A percentile compares a stretch with the other conserved stretches of the same genome.
Conservation (phyloP, 2,888 invertebrate genomes). For the Calliopum simillimum region DNA sequence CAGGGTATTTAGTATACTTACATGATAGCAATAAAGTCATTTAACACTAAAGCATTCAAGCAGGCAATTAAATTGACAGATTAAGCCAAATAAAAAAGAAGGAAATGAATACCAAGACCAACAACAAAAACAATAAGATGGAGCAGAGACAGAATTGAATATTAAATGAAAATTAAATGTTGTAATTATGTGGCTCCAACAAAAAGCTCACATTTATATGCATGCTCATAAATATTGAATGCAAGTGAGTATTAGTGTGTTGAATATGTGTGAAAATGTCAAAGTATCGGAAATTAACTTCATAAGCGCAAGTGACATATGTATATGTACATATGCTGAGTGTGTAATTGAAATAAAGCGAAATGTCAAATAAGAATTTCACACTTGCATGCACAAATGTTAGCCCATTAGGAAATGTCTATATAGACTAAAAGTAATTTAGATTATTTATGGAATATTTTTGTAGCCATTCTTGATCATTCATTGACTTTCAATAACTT, state of each 20-base stretch:
- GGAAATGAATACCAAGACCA: neutral
- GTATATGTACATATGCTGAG: no score
- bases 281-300: constrained; percentile 8
- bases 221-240: neutral
- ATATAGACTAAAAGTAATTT: no score
- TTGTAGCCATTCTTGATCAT: no score
- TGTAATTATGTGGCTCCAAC: constrained; percentile 1
- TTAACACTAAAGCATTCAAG: neutral
- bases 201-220: no score
- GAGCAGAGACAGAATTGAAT: neutral
- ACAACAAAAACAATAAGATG: neutral
- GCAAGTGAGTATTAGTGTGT: no score
- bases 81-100: neutral
- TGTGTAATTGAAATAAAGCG: constrained; percentile 8
- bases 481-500: no score
- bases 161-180: constrained; percentile 7
- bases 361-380: neutral
- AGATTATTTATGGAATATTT: no score
- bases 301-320: neutral
- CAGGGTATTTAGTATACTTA: no score
- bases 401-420: no score
- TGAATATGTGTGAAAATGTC: neutral
- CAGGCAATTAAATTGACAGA: constrained; percentile 9
- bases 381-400: neutral
- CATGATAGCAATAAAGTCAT: no score